These are phyloP conservation scores for Eugnorisma glareosa DNA, from an alignment of 2,888 invertebrate genomes.

Conservation along the genomic window DNA sequence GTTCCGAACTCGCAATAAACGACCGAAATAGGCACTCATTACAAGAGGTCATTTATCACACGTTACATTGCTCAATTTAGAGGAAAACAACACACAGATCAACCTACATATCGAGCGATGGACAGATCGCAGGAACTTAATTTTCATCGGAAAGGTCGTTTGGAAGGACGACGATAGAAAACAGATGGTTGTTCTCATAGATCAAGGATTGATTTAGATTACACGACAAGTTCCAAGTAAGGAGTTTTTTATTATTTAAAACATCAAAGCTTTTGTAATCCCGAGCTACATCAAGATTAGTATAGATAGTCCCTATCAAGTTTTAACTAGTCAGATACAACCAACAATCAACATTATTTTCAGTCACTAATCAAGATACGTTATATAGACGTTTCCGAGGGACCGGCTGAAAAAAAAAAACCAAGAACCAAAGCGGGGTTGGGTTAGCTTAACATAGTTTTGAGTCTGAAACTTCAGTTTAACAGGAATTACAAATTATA, in stretches of 20 bases:
- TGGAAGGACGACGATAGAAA: constrained; percentile 32
- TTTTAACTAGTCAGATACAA: neutral
- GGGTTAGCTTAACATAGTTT: neutral
- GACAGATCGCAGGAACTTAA: constrained; percentile 43
- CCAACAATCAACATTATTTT: neutral
- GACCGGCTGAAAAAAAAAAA: too few relatives aligned
- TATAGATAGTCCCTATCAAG: neutral
- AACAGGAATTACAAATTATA: neutral
- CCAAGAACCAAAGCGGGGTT: neutral
- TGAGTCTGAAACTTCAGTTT: neutral
- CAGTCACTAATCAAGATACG: neutral
- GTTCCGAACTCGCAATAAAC: constrained; percentile 17
- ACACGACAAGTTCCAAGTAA: neutral
- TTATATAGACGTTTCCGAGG: neutral
- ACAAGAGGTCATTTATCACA: constrained; percentile 30
- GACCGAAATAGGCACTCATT: constrained; percentile 35
- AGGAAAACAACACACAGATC: neutral
- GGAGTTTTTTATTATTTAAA: neutral
- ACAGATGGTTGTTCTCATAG: constrained; percentile 56
- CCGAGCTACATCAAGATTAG: neutral
- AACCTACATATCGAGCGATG: constrained; percentile 32
- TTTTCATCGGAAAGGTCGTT: constrained; percentile 48
- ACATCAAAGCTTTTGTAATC: neutral
- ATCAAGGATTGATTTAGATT: constrained; percentile 32
- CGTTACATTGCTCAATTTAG: constrained; percentile 36